Evolutionary conservation across 53 echinoderm and acorn worm genomes (phyloP).

Genomic region (Henricia sp.): DNA sequence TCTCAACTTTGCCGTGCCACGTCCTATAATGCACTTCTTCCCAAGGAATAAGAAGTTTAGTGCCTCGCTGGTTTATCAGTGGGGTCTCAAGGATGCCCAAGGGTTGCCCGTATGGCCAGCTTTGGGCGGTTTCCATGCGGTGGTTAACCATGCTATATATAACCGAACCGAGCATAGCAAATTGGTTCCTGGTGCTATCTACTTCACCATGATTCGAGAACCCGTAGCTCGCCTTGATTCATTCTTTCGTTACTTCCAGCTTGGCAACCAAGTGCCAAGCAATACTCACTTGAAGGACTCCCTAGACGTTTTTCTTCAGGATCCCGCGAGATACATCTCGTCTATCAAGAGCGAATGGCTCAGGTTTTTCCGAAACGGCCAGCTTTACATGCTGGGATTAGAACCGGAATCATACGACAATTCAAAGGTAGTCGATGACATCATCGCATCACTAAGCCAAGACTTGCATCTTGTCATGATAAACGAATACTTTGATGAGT

Average conservation of each 20-base stretch:
- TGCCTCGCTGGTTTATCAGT: background rate
- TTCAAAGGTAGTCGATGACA: background rate
- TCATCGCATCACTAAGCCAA: background rate
- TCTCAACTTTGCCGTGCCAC: slow-evolving; percentile 56
- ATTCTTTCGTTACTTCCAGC: slow-evolving; percentile 70
- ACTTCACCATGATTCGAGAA: slow-evolving; percentile 77
- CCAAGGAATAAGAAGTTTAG: background rate
- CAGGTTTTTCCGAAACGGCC: slow-evolving; percentile 70
- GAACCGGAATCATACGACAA: slow-evolving; percentile 19
- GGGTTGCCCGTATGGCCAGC: background rate
- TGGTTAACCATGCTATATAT: slow-evolving; percentile 74
- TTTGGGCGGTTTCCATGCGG: slow-evolving; percentile 55
- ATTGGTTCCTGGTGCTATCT: slow-evolving; percentile 64
- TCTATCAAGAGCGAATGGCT: background rate
- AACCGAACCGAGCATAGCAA: slow-evolving; percentile 63
- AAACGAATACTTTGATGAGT: slow-evolving; percentile 51
- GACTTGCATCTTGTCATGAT: slow-evolving; percentile 28
- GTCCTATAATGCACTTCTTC: background rate
- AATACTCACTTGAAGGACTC: slow-evolving; percentile 26
- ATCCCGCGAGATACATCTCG: slow-evolving; percentile 49
- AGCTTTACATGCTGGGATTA: slow-evolving; percentile 74
- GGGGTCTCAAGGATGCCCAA: background rate
- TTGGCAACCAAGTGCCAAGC: background rate
- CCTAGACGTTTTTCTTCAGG: slow-evolving; percentile 58
- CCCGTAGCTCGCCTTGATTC: slow-evolving; percentile 79